These are phyloP conservation scores for Enteromius trimaculatus DNA, from an alignment of 2,797 vertebrate genomes.

Conservation along the genomic window DNA sequence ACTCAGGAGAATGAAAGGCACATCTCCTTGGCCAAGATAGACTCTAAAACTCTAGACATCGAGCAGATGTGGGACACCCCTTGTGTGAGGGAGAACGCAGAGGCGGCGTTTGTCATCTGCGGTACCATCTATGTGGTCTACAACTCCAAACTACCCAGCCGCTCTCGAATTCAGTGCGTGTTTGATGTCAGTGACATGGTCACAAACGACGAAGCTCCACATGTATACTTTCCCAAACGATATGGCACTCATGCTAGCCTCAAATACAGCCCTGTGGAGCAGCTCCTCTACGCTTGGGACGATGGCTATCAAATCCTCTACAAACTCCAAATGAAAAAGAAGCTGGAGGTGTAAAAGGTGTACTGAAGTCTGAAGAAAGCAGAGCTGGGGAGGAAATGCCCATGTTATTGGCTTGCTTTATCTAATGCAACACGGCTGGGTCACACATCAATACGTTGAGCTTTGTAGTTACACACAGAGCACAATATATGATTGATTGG, in stretches of 20 bases:
- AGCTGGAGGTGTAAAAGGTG: slow-evolving; percentile 76
- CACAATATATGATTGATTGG: slow-evolving; percentile 36
- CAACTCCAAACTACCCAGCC: slow-evolving; percentile 91
- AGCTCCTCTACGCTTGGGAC: slow-evolving; percentile 96
- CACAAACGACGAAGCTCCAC: slow-evolving; percentile 83
- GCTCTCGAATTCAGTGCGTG: slow-evolving; percentile 92
- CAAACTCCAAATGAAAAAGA: slow-evolving; percentile 93
- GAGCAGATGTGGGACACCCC: slow-evolving; percentile 98
- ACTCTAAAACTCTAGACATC: slow-evolving; percentile 84
- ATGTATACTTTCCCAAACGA: slow-evolving; percentile 94
- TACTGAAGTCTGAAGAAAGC: slow-evolving; percentile 19
- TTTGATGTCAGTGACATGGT: slow-evolving; percentile 92
- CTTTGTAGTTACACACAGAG: slow-evolving; percentile 26
- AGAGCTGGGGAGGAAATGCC: not conserved
- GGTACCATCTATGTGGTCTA: slow-evolving; percentile 95
- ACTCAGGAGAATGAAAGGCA: slow-evolving; percentile 86
- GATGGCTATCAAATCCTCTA: slow-evolving; percentile 98
- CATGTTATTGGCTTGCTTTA: slow-evolving; percentile 23
- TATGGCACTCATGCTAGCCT: slow-evolving; percentile 92
- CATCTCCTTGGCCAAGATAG: slow-evolving; percentile 93
- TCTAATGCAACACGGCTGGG: not conserved
- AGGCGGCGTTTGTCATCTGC: slow-evolving; percentile 93
- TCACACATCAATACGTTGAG: slow-evolving; percentile 9
- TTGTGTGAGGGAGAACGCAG: slow-evolving; percentile 91
- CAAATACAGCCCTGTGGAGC: slow-evolving; percentile 92